Conservation (phyloP, 2,797 vertebrate species). For the Bovichtus variegatus region DNA sequence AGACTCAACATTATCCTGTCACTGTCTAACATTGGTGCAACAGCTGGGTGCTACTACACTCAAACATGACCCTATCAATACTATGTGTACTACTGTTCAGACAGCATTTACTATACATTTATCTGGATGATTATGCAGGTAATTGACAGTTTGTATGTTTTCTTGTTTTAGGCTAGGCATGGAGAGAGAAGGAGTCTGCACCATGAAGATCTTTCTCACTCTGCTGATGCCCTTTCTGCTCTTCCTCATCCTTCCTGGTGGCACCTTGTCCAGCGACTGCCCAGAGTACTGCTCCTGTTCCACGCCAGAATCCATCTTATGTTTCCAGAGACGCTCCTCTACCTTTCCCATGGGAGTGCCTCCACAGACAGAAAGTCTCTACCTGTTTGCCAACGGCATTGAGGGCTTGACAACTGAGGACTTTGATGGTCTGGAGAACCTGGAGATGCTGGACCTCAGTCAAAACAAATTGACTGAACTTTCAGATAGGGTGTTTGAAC, state of each 20-base stretch:
- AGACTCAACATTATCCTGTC: constrained; percentile 5
- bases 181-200: constrained; percentile 62
- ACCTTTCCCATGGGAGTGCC: constrained; percentile 87
- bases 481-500: constrained; percentile 89
- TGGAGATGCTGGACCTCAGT: constrained; percentile 94
- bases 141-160: constrained; percentile 50
- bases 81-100: no score
- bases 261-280: constrained; percentile 79
- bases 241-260: constrained; percentile 74
- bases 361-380: constrained; percentile 84
- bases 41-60: not conserved
- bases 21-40: not conserved
- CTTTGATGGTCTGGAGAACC: constrained; percentile 85
- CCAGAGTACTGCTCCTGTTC: constrained; percentile 89
- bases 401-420: constrained; percentile 84
- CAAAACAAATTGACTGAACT: constrained; percentile 93
- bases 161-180: constrained; percentile 75
- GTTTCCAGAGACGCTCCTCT: constrained; percentile 85
- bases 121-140: constrained; percentile 23
- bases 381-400: constrained; percentile 93
- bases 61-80: not conserved
- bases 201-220: constrained; percentile 80
- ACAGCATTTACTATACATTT: constrained; percentile 14
- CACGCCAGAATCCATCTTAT: constrained; percentile 88
- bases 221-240: constrained; percentile 75